Evolutionary conservation across 1,140 invertebrate genomes (phyloP).

Genomic region (Ridgeia piscesae): DNA sequence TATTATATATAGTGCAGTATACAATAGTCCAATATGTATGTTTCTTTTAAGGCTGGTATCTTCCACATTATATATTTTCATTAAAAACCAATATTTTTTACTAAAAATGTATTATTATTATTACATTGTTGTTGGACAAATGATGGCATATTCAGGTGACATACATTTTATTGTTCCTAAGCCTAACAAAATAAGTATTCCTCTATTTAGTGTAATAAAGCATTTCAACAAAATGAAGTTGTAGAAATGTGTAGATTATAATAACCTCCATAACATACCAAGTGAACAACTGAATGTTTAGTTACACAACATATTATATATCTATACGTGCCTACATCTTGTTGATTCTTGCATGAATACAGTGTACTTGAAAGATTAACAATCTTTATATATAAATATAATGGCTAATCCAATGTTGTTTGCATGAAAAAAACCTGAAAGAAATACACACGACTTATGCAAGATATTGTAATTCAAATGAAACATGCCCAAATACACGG

Average conservation of each 20-base stretch:
- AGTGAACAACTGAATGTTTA: background rate
- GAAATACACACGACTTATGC: background rate
- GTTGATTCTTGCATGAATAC: background rate
- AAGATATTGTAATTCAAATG: background rate
- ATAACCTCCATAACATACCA: background rate
- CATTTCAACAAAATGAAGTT: background rate
- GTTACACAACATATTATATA: background rate
- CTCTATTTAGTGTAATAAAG: background rate
- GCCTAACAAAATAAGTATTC: too few species aligned
- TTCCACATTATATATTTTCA: background rate
- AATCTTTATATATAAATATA: background rate
- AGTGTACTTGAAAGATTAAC: background rate
- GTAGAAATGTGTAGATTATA: background rate
- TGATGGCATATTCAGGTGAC: background rate
- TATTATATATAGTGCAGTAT: too few species aligned
- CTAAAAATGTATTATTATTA: background rate
- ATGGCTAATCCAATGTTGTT: background rate
- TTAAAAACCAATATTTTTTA: background rate
- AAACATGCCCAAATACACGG: background rate
- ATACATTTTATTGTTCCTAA: background rate
- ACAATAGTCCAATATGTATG: too few species aligned
- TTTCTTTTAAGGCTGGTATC: background rate
- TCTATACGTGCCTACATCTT: background rate
- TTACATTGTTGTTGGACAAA: background rate
- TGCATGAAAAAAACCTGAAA: background rate